These are phyloP conservation scores for Cliona cf. orientalis DNA, from an alignment of 37 sponge, comb jelly and placozoan species.

Conservation along the genomic window DNA sequence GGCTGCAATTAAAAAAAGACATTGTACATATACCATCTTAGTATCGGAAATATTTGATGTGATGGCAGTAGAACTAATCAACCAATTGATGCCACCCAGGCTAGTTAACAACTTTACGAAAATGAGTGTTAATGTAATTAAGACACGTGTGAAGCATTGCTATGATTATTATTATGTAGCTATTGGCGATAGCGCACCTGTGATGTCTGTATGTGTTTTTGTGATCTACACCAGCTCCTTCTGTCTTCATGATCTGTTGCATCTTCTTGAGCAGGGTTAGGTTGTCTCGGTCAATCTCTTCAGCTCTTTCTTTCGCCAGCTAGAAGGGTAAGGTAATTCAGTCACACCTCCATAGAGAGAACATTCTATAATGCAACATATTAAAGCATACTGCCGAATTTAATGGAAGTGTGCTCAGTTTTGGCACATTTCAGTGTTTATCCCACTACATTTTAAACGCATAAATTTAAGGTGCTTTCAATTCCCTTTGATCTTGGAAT, in stretches of 20 bases:
- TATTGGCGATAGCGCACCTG: slow-evolving; percentile 69
- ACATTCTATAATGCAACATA: too few species aligned
- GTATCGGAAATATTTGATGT: background rate
- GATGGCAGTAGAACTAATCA: background rate
- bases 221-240: slow-evolving; percentile 40
- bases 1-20: slow-evolving; percentile 35
- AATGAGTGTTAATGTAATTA: background rate
- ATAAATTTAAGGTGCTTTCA: too few species aligned
- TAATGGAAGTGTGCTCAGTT: background rate
- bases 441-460: too few species aligned
- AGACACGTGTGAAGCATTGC: background rate
- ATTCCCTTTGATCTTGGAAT: too few species aligned
- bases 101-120: background rate
- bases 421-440: background rate
- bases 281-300: slow-evolving; percentile 79
- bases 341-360: too few species aligned
- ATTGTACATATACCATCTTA: background rate
- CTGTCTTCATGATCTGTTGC: slow-evolving; percentile 65
- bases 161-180: background rate
- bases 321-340: slow-evolving; percentile 2
- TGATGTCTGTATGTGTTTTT: slow-evolving; percentile 72
- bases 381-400: background rate
- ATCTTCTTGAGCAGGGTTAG: slow-evolving; percentile 65
- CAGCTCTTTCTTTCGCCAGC: slow-evolving; percentile 65
- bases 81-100: background rate